Evolutionary conservation across 1,140 invertebrate species (phyloP).

Genomic region (Cydia pomonella): DNA sequence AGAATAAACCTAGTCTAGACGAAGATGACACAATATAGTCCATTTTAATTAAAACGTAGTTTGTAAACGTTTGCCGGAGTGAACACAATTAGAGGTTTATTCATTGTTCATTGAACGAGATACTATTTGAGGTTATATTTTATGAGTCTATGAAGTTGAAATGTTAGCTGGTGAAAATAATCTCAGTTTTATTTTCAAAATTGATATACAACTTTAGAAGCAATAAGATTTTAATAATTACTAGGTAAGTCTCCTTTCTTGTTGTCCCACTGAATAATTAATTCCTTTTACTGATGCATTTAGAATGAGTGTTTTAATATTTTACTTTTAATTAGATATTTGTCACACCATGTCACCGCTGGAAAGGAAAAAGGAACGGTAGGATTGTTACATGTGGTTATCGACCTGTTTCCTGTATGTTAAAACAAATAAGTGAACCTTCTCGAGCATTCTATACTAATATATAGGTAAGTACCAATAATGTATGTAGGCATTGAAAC

Average conservation of each 20-base stretch:
- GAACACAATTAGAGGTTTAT: background rate
- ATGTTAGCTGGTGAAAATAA: background rate
- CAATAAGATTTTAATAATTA: no score
- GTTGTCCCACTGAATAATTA: no score
- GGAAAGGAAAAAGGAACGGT: background rate
- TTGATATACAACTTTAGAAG: no score
- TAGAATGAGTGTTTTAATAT: no score
- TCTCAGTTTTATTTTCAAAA: background rate
- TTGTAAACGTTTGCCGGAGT: background rate
- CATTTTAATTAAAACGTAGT: background rate
- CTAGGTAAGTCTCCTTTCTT: no score
- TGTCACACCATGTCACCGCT: background rate
- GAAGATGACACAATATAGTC: background rate
- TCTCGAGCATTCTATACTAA: no score
- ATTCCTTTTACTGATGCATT: no score
- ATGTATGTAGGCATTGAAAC: background rate
- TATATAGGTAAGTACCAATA: no score
- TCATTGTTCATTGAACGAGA: background rate
- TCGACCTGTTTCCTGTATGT: background rate
- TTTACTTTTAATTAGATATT: no score
- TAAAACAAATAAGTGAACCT: background rate
- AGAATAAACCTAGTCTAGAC: background rate
- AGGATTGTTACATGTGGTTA: background rate
- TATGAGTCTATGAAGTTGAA: background rate
- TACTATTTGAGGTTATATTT: background rate